phyloP scores from a whole-genome alignment of 2,888 invertebrate genomes.

The Meliscaeva auricollis region DNA sequence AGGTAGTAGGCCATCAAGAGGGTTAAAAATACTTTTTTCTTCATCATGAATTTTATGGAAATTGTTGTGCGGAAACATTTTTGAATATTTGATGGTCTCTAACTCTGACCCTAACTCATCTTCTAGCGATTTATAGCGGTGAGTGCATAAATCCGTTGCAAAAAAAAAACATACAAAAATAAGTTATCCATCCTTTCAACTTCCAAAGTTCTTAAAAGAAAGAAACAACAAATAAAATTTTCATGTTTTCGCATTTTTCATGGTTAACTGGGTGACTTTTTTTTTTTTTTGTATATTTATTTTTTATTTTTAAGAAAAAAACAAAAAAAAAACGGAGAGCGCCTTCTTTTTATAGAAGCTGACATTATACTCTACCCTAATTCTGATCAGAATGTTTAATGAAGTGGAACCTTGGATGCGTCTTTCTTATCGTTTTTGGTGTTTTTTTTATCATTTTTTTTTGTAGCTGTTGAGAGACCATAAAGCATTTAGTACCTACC shows the following conservation, averaged over 20 bases:
- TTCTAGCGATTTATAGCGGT: slow-evolving; percentile 23
- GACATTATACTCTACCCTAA: slow-evolving; percentile 4
- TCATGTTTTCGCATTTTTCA: slow-evolving; percentile 57
- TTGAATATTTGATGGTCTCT: slow-evolving; percentile 71
- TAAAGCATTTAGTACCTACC: slow-evolving; percentile 67
- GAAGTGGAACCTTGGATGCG: slow-evolving; percentile 49
- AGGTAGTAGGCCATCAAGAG: not conserved
- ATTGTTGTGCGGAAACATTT: slow-evolving; percentile 57
- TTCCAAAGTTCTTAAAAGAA: slow-evolving; percentile 51
- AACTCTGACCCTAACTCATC: slow-evolving; percentile 29
- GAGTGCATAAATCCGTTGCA: slow-evolving; percentile 44
- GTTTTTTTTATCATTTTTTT: not conserved
- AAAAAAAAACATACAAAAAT: too few relatives aligned
- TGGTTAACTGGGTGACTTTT: slow-evolving; percentile 12
- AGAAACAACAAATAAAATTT: slow-evolving; percentile 52
- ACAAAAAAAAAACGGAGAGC: not conserved
- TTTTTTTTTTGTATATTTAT: not conserved
- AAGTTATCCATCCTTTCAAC: slow-evolving; percentile 50
- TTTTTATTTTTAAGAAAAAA: not conserved
- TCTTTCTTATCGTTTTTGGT: slow-evolving; percentile 21
- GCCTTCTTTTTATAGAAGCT: slow-evolving; percentile 9
- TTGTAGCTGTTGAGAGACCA: slow-evolving; percentile 31
- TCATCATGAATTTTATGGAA: slow-evolving; percentile 67
- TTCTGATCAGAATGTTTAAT: slow-evolving; percentile 69
- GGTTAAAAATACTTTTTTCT: slow-evolving; percentile 31